Percentiles rank a stretch among this genome's conserved stretches.
Conservation (phyloP, 2,113 vertebrate genomes). For the Tauraco erythrolophus region DNA sequence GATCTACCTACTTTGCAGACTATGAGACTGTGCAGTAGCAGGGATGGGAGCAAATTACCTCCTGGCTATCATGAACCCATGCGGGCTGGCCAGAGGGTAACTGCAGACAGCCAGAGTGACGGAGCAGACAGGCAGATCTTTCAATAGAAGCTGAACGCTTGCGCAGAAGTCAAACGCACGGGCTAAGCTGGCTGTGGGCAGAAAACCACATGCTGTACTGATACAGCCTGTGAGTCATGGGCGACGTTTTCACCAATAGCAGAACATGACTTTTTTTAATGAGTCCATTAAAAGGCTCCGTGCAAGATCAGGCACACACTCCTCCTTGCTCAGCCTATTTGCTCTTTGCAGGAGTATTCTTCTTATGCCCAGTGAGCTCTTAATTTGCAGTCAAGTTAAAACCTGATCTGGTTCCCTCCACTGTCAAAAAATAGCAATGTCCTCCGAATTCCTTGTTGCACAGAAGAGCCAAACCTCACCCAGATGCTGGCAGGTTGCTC, state of each 20-base stretch:
- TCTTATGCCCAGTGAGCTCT: conserved; percentile 1
- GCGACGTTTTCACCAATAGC: background rate
- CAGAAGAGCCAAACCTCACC: conserved; percentile 42
- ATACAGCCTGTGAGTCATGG: conserved; percentile 1
- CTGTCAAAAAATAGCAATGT: conserved; percentile 1
- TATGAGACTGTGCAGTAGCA: background rate
- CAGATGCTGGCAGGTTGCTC: conserved; percentile 20
- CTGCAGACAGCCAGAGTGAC: background rate
- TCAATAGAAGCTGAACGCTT: background rate
- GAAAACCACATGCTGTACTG: conserved; percentile 3
- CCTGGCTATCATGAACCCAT: background rate
- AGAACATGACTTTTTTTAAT: conserved; percentile 18
- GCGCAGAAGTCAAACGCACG: background rate
- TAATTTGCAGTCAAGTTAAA: conserved; percentile 24
- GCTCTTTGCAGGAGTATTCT: background rate
- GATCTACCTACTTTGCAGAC: background rate
- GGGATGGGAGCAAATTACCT: background rate
- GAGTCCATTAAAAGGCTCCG: conserved; percentile 32
- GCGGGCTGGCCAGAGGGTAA: background rate
- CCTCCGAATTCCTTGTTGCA: background rate
- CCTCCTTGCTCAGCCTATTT: conserved; percentile 32
- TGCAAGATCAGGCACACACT: conserved; percentile 59
- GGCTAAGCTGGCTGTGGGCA: conserved; percentile 10
- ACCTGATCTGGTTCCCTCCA: conserved; percentile 30
- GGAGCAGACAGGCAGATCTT: background rate